These are phyloP conservation scores for Lateolabrax maculatus DNA, from an alignment of 2,797 vertebrate species.

Conservation along the genomic window DNA sequence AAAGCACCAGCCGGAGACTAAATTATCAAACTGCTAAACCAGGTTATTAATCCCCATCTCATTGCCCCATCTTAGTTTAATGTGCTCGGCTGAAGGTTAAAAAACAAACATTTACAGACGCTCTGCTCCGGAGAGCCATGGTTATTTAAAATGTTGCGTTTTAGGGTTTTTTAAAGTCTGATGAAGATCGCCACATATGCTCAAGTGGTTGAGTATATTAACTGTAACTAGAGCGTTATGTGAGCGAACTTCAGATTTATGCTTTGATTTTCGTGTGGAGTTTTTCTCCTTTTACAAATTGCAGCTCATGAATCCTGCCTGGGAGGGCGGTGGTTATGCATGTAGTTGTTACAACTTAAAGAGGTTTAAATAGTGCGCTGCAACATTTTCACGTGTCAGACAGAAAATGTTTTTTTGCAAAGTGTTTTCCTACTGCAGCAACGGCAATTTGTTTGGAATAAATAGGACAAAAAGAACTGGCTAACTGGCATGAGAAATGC, in stretches of 20 bases:
- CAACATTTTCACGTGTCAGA: neutral
- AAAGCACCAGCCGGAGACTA: slow-evolving; percentile 25
- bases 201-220: slow-evolving; percentile 17
- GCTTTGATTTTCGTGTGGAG: neutral
- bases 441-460: slow-evolving; percentile 9
- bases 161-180: neutral
- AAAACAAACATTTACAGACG: slow-evolving; percentile 6
- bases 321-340: neutral
- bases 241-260: slow-evolving; percentile 8
- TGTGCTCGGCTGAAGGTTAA: slow-evolving; percentile 18
- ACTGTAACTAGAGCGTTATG: neutral
- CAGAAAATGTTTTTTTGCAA: neutral
- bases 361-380: neutral
- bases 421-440: neutral
- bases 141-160: slow-evolving; percentile 2
- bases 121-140: neutral
- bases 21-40: slow-evolving; percentile 35
- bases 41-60: slow-evolving; percentile 47
- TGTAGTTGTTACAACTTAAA: neutral
- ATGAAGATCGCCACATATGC: slow-evolving; percentile 8
- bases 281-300: neutral
- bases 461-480: neutral
- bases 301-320: neutral
- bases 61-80: slow-evolving; percentile 37
- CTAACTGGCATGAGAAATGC: neutral